Base-by-base conservation (phyloP, 2,113 vertebrate species). In the Zootoca vivipara region DNA sequence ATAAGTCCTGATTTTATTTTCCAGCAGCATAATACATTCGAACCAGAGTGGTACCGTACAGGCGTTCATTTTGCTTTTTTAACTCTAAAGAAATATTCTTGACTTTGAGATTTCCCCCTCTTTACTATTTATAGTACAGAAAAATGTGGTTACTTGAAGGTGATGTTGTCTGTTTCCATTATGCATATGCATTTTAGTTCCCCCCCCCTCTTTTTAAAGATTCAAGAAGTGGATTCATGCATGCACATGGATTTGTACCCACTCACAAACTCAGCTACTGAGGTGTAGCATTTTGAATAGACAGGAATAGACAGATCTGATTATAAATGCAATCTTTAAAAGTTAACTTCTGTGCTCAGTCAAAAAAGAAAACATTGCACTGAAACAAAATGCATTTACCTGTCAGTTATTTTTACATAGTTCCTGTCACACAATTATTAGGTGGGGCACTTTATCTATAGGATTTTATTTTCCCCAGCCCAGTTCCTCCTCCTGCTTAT, bases 301-400 rank as follows among this genome's bases (percentile, higher is more conserved):
- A 92, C 13, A 62, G 91, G 86, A 94, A 78, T 89, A 93, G 88
- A 84, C 85, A 62, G 91, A 78, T 91, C 72, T 90, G 82, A 92
- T 93, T 93, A 90, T 87, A 94, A 92, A 92, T 91, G 91, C 87
- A 70, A 89, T 85, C 79, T 89, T 92, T 86, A 90, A 94, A 94
- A 92, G 82, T 91, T 87, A 94, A 91, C 85, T 93, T 94, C 24
- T 85, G 56, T 91, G 81, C 93, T 93, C 52, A 83, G 38, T 87
- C 58, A 88, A 78, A 91, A 78, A 94, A 86, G 85, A 91, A 94
- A 93, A 91, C 86, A 93, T 24, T 89, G 89, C 62, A 86, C 33
- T 1, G 86, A 93, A 95, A 94, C 89, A 94, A 93, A 94, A 82
- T 89, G 85, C 78, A 83, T 93, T 88, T 93, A 89, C 74, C 81